phyloP scores from a whole-genome alignment of 1,140 invertebrate genomes.

The Anthonomus grandis region DNA sequence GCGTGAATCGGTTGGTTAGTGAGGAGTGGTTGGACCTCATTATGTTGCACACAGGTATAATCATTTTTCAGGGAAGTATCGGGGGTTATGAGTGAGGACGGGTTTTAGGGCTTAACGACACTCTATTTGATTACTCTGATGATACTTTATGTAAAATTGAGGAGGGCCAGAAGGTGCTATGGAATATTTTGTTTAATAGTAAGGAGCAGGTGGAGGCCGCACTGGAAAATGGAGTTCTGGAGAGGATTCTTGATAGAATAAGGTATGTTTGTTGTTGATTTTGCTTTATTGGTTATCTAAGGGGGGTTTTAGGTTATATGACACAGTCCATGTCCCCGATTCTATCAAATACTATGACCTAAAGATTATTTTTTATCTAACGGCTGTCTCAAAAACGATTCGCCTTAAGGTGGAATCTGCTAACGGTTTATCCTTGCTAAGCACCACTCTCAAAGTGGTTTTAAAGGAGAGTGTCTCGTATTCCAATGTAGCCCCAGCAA shows the following conservation, averaged over 20 bases:
- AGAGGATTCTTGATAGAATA: slow-evolving; percentile 72
- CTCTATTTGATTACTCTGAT: slow-evolving; percentile 48
- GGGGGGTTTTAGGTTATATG: slow-evolving; percentile 31
- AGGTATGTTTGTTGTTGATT: slow-evolving; percentile 46
- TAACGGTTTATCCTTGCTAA: slow-evolving; percentile 76
- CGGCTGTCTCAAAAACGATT: slow-evolving; percentile 70
- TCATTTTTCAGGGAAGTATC: neutral
- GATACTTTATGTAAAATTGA: slow-evolving; percentile 56
- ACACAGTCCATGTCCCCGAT: slow-evolving; percentile 55
- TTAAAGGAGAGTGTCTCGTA: slow-evolving; percentile 47
- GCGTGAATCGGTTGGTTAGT: slow-evolving; percentile 66
- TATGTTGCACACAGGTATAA: slow-evolving; percentile 53
- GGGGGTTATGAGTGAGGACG: too few species aligned
- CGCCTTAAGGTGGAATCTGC: slow-evolving; percentile 72
- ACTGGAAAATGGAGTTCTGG: slow-evolving; percentile 67
- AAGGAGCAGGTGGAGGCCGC: slow-evolving; percentile 64
- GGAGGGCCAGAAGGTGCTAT: slow-evolving; percentile 84
- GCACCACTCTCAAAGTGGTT: slow-evolving; percentile 75
- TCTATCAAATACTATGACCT: slow-evolving; percentile 84
- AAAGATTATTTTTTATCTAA: slow-evolving; percentile 83
- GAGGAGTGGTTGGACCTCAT: slow-evolving; percentile 64
- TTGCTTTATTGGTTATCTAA: neutral
- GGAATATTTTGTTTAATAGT: slow-evolving; percentile 86
- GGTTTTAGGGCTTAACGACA: slow-evolving; percentile 34
- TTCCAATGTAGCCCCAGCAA: slow-evolving; percentile 21